A percentile compares a stretch with the other conserved stretches of the same genome.
phyloP scores from a whole-genome alignment of 1,140 invertebrate species.

The Meloidogyne floridensis region DNA sequence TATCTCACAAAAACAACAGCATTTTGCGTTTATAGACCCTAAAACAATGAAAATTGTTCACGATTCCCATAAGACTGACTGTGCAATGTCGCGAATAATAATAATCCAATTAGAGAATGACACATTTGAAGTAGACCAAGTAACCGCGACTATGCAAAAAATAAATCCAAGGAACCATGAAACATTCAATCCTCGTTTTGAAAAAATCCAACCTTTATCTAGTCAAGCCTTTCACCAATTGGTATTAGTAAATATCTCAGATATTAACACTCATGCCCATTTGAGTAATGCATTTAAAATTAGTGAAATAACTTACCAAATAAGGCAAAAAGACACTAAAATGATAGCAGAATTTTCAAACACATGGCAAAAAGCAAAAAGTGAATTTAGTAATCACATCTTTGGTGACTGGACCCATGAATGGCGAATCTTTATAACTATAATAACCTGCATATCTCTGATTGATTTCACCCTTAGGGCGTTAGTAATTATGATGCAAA shows the following conservation, averaged over 20 bases:
- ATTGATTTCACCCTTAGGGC: too few relatives aligned
- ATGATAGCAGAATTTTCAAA: too few relatives aligned
- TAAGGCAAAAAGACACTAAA: background rate
- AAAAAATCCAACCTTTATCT: background rate
- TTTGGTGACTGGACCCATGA: too few relatives aligned
- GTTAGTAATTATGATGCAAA: too few relatives aligned
- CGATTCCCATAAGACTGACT: background rate
- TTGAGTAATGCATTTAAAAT: background rate
- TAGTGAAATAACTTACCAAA: too few relatives aligned
- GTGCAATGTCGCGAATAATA: background rate
- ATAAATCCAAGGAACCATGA: too few relatives aligned
- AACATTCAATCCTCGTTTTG: background rate
- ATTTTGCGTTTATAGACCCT: background rate
- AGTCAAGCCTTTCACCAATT: background rate
- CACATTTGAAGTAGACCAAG: background rate
- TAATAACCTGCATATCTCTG: too few relatives aligned
- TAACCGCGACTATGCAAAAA: background rate
- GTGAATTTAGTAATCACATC: too few relatives aligned
- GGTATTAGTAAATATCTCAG: background rate
- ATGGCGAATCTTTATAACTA: too few relatives aligned
- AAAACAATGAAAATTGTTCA: background rate
- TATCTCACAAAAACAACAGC: background rate
- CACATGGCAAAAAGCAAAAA: too few relatives aligned
- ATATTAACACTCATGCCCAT: background rate
- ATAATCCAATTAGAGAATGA: background rate